A percentile compares a stretch with the other conserved stretches of the same genome.
phyloP scores from a whole-genome alignment of 2,888 invertebrate species.

The Drosophila ochracea region DNA sequence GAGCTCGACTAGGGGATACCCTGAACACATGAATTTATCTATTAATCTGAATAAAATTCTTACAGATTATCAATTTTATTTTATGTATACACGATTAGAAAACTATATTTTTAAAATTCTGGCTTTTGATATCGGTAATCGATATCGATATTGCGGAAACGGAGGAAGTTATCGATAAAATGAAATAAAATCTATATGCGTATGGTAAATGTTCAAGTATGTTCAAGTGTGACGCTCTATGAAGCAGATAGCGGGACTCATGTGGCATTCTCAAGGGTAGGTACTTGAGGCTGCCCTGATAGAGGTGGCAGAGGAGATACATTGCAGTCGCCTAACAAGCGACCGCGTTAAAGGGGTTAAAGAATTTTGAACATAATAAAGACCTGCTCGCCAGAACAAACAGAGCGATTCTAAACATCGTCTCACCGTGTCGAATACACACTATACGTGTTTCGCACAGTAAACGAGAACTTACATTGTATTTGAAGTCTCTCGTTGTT shows the following conservation, averaged over 20 bases:
- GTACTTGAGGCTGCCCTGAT: too few species aligned
- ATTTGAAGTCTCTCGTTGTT: not conserved
- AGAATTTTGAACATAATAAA: too few species aligned
- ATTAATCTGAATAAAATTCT: not conserved
- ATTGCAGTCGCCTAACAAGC: too few species aligned
- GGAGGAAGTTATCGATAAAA: not conserved
- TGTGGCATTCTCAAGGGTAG: too few species aligned
- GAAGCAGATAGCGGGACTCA: too few species aligned
- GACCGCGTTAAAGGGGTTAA: too few species aligned
- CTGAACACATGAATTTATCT: not conserved
- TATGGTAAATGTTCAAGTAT: not conserved
- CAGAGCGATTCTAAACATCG: too few species aligned
- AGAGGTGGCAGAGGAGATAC: too few species aligned
- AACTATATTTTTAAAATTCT: not conserved
- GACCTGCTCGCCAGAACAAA: too few species aligned
- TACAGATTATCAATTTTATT: not conserved
- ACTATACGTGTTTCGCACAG: too few species aligned
- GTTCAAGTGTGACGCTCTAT: too few species aligned
- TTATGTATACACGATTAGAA: not conserved
- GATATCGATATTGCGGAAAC: not conserved
- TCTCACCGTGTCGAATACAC: too few species aligned
- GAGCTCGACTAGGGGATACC: not conserved
- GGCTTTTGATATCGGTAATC: not conserved
- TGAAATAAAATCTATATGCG: not conserved
- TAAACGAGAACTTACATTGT: not conserved